phyloP scores from a whole-genome alignment of 2,888 invertebrate species.

The Cryptocheilus praepositus region DNA sequence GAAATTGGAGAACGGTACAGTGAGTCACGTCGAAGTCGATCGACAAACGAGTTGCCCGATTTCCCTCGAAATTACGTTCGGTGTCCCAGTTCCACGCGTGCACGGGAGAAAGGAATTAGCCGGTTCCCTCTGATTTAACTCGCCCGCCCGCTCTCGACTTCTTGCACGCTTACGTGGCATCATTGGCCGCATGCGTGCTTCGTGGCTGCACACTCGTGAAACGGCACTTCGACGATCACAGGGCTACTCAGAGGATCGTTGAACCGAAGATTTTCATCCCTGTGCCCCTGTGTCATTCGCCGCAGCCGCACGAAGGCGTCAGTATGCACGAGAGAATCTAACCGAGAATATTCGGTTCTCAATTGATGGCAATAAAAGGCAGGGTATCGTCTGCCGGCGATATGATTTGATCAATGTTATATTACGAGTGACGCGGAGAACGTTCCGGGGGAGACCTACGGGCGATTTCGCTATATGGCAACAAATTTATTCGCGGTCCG shows the following conservation, averaged over 20 bases:
- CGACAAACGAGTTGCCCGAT: slow-evolving; percentile 54
- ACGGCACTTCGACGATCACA: neutral
- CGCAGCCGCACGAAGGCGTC: no score
- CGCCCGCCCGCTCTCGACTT: neutral
- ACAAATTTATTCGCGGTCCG: no score
- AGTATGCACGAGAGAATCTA: no score
- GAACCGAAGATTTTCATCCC: neutral
- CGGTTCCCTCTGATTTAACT: slow-evolving; percentile 5
- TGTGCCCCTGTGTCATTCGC: neutral
- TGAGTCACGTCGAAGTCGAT: slow-evolving; percentile 53
- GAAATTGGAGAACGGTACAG: slow-evolving; percentile 36
- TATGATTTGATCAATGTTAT: slow-evolving; percentile 12
- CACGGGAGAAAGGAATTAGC: slow-evolving; percentile 22
- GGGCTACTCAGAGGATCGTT: slow-evolving; percentile 4
- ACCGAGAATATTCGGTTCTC: no score
- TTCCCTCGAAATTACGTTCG: slow-evolving; percentile 56
- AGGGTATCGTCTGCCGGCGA: neutral
- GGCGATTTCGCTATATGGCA: no score
- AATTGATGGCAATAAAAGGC: no score
- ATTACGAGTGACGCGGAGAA: slow-evolving; percentile 8
- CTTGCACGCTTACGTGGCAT: no score
- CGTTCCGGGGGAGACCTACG: neutral
- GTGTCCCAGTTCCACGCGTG: slow-evolving; percentile 40
- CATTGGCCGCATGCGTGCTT: slow-evolving; percentile 4
- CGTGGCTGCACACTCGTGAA: slow-evolving; percentile 1